Percentiles rank a stretch among this genome's conserved stretches.
Evolutionary conservation across 2,113 vertebrate genomes (phyloP).

Genomic region (Canis aureus): DNA sequence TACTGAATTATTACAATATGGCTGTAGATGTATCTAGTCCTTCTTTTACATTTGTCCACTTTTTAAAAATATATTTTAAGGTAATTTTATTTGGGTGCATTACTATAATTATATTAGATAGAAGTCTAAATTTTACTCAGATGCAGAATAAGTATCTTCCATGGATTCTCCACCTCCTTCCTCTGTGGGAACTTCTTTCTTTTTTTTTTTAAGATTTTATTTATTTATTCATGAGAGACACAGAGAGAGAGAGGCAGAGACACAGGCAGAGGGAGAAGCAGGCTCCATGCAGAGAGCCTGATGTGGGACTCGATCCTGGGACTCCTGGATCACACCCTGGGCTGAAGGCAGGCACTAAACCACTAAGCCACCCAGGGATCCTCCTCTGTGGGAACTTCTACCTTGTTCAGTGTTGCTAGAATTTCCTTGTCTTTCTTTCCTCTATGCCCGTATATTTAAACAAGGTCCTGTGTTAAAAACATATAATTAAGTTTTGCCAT

Average conservation of each 20-base stretch:
- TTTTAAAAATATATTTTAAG: neutral
- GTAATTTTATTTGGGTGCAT: neutral
- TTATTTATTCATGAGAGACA: too few species aligned
- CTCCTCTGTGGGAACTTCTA: neutral
- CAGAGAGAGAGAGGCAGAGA: too few species aligned
- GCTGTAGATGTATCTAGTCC: neutral
- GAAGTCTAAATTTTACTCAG: neutral
- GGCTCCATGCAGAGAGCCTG: too few species aligned
- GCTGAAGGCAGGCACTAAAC: too few species aligned
- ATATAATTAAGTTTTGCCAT: neutral
- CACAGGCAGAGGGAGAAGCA: too few species aligned
- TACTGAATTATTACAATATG: neutral
- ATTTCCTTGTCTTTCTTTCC: neutral
- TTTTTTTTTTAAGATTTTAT: too few species aligned
- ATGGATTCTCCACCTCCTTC: too few species aligned
- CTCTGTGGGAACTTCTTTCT: too few species aligned
- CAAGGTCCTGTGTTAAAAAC: neutral
- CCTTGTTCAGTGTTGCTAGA: neutral
- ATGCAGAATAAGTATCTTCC: neutral
- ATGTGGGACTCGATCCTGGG: too few species aligned
- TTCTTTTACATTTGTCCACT: neutral
- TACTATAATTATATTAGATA: neutral
- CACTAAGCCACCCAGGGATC: too few species aligned
- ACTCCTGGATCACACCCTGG: too few species aligned
- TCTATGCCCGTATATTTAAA: neutral